Base-by-base conservation (phyloP, 2,888 invertebrate genomes). In the Heliconius erato region DNA sequence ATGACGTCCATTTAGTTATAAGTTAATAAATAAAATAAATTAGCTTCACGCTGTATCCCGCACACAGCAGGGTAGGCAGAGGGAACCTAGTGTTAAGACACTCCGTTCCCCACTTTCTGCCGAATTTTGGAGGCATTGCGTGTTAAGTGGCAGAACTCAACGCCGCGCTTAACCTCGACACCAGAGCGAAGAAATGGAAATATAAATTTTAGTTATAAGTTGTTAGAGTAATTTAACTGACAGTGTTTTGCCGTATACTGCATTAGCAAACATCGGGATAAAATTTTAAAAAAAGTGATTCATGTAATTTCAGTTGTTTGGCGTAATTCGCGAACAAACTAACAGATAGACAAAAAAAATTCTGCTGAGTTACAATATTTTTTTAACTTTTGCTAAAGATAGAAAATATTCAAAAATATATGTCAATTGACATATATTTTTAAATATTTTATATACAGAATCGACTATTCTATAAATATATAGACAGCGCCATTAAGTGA, bases 401-500 rank as follows among this genome's bases (percentile, higher is more conserved):
- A 32, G 32, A 32, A 32, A 32, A 32, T 32, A 32, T 32, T 32
- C 32, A 32, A 32, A 32, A 32, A 32, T 32, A 32, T 32, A 32
- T 32, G 32, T 32, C 32, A 32, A 32, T 32, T 32, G 32, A 3
- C 32, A 63, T 11, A 23, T n/a, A 23, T 63, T n/a, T n/a, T 63
- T 63, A 54, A 54, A 54, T 54, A 7, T 7, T 54, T 54, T 16
- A 49, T 49, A 32, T 32, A 32, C 32, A 40, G 40, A 49, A 16
- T 49, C 5, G 26, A 26, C 65, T n/a, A 26, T 26, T n/a, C 26
- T 65, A 11, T 26, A 65, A 65, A 65, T 26, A n/a, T 2, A 65
- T 12, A 65, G 28, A 69, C 54, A 44, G 23, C 65, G 74, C n/a
- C 80, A 80, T 19, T 54, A 80, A 4, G n/a, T 49, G 74, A 74